Conservation (phyloP, 53 echinoderm and acorn worm species). For the Temnopleurus reevesii region DNA sequence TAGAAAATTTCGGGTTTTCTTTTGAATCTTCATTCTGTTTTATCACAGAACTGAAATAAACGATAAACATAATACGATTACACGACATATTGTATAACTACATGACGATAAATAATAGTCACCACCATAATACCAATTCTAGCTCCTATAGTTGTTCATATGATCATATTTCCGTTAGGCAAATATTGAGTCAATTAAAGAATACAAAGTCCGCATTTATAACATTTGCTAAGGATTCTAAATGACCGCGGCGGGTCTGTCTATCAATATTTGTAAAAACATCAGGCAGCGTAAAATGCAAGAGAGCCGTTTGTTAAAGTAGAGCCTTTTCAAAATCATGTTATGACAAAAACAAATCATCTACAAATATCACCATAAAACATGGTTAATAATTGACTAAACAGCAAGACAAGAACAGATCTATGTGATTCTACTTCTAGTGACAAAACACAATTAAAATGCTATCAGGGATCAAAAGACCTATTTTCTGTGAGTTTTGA, state of each 20-base stretch:
- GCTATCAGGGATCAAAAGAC: background rate
- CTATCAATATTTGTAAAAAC: slow-evolving; percentile 7
- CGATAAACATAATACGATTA: too few relatives aligned
- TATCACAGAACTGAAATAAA: too few relatives aligned
- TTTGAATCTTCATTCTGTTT: too few relatives aligned
- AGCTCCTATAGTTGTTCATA: background rate
- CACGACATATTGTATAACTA: too few relatives aligned
- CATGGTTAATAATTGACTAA: background rate
- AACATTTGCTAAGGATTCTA: background rate
- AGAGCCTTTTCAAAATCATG: background rate
- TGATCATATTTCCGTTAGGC: background rate
- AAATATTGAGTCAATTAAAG: background rate
- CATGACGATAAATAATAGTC: too few relatives aligned
- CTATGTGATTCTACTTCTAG: background rate
- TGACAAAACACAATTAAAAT: background rate
- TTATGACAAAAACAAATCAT: background rate
- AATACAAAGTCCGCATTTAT: background rate
- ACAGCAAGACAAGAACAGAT: background rate
- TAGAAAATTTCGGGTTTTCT: too few relatives aligned
- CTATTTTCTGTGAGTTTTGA: background rate
- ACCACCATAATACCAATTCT: too few relatives aligned
- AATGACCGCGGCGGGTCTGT: background rate
- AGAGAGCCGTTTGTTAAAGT: background rate
- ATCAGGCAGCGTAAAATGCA: background rate
- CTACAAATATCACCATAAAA: background rate